phyloP scores from a whole-genome alignment of 2,888 invertebrate genomes.

The Argynnis bischoffii region DNA sequence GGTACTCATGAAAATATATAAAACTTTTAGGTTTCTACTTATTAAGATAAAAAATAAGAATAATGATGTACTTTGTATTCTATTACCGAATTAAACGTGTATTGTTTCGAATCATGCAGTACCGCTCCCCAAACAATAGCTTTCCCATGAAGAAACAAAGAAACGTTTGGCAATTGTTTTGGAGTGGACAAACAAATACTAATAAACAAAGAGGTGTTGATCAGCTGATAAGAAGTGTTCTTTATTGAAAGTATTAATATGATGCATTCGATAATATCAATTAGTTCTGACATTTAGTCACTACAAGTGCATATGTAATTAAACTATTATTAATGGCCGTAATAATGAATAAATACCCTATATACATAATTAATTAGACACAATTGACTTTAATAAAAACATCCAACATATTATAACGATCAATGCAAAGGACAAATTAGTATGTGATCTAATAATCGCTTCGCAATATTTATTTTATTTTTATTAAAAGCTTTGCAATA shows the following conservation, averaged over 20 bases:
- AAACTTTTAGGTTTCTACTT: not conserved
- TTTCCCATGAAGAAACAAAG: slow-evolving; percentile 67
- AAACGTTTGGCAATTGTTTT: slow-evolving; percentile 65
- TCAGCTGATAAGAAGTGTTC: slow-evolving; percentile 47
- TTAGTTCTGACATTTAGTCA: slow-evolving; percentile 33
- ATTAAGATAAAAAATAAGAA: not conserved
- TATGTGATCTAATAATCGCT: too few relatives aligned
- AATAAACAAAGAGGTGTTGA: slow-evolving; percentile 50
- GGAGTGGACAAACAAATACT: slow-evolving; percentile 29
- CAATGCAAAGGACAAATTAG: not conserved
- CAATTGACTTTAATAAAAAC: slow-evolving; percentile 14
- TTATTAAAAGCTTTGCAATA: too few relatives aligned
- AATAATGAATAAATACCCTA: slow-evolving; percentile 21
- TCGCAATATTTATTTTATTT: too few relatives aligned
- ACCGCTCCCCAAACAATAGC: slow-evolving; percentile 51
- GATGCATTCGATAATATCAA: slow-evolving; percentile 14
- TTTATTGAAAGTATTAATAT: slow-evolving; percentile 16
- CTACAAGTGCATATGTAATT: slow-evolving; percentile 28
- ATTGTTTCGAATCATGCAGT: slow-evolving; percentile 44
- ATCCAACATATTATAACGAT: not conserved
- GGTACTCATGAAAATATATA: not conserved
- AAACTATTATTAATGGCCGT: slow-evolving; percentile 26
- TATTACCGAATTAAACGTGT: slow-evolving; percentile 44
- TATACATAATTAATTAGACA: slow-evolving; percentile 21
- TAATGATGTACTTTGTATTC: not conserved